Base-by-base conservation (phyloP, 2,113 vertebrate genomes). In the Telmatochromis sp. region DNA sequence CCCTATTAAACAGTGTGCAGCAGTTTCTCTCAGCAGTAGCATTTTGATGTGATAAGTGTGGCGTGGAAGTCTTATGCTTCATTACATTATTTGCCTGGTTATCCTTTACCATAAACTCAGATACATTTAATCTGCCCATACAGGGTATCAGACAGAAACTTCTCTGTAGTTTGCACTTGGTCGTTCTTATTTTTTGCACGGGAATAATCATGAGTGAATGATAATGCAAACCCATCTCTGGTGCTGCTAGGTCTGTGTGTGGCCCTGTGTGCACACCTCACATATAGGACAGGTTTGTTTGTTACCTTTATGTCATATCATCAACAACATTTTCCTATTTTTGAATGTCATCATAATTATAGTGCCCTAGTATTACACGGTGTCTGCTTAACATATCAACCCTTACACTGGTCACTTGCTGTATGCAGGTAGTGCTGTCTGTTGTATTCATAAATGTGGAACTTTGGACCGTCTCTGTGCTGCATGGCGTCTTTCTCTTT, bases 41-140 rank as follows among this genome's bases (percentile, higher is more conserved):
- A 40, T 23, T 68, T 40, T 23, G 12, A 40, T 68, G n/a, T 68
- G 63, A 10, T 40, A 13, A 68, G 17, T 8, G 21, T 68, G 33
- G 0, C 0, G n/a, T 13, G n/a, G 35, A 21, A 68, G 19, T 57
- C 2, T 15, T 28, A 0, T 57, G 63, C n/a, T 21, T 40, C 35
- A 23, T 40, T 1, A 2, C 63, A 71, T 71, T 9, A 6, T 40
- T 71, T 71, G n/a, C n/a, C 5, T 71, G 35, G 7, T 63, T 33
- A 5, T 12, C 58, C 31, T 33, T 7, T 1, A 58, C 55, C 55
- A 58, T 58, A 58, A 58, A 60, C 57, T 31, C 26, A 31, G 55
- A 68, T 37, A 68, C 11, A 37, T 55, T 80, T 47, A 12, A 60
- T 12, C 11, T 50, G 13, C 17, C 42, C 26, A 7, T 50, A 60